Evolutionary conservation across 2,113 vertebrate genomes (phyloP), one percentile per base, ranked within the genome.

Genomic region (Puffinus mauretanicus): DNA sequence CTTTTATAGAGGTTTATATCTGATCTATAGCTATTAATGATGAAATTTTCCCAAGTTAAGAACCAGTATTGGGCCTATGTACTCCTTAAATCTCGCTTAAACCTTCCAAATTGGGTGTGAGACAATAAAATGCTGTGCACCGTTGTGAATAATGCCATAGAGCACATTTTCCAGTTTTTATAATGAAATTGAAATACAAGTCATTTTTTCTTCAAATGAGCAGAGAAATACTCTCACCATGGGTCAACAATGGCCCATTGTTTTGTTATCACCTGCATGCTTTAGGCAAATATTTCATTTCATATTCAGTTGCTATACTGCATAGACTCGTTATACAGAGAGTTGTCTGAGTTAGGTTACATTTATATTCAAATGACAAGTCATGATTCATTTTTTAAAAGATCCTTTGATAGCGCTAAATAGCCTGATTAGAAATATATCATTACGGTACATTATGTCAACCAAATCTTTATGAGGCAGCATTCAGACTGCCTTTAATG

Each of bases 371-470:
- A 87, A 95, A 90, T 95, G 49, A 66, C 57, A 94, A 94, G 62
- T 76, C 87, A 70, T 90, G 89, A 95, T 97, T 98, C 82, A 94
- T 75, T 94, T 96, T 93, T 97, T 77, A 82, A 96, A 94, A 96
- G 88, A 97, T 94, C 66, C 57, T 92, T 92, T 97, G 93, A 94
- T 97, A 96, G 96, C 32, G 51, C 91, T 90, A 92, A 93, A 95
- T 95, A 86, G 88, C 38, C 91, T 96, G 96, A 97, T 97, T 97
- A 96, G 95, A 97, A 95, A 97, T 94, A 85, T 79, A 96, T 93
- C 85, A 93, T 97, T 97, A 93, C 80, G 62, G 57, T 55, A 78
- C 75, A 82, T 97, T 95, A 96, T 97, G 90, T 94, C 91, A 80
- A 95, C 87, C 57, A 93, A 93, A 76, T 85, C 92, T 88, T 94